Evolutionary conservation across 2,888 invertebrate species (phyloP), one percentile per base, ranked within the genome.

Genomic region (Rhagophthalmus giganteus): DNA sequence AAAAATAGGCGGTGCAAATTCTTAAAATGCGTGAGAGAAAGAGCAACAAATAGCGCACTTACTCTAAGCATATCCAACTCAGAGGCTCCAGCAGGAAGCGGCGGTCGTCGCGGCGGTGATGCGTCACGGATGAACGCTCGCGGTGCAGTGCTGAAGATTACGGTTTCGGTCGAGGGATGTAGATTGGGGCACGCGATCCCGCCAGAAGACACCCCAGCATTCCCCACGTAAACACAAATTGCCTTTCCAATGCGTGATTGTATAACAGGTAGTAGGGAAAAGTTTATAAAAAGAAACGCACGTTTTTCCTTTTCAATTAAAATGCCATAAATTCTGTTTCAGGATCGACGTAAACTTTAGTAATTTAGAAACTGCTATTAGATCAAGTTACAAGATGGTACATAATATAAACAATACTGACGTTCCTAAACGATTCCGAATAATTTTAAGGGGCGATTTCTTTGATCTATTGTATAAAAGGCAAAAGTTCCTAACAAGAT

Each of bases 111-210:
- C 63, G 66, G 64, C 65, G 66, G 64, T 45, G 54, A 48, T 47
- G 65, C 63, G 65, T 65, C 64, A 58, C 66, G 64, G 54, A 54
- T 55, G 64, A 63, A 61, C 56, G 59, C 61, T 63, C 63, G 65
- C 67, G 66, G 62, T 62, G 62, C 63, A 64, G 63, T 65, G 63
- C 42, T 60, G 52, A 51, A 39, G 54, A 51, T 50, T 54, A 60
- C 55, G 38, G 58, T 28, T 38, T 62, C 65, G 31, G 54, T 52
- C 34, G 66, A 68, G 35, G 72, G 68, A 42, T 55, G 65, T 74
- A 75, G 54, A 76, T 63, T 46, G 75, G 71, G 42, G 68, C 69
- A 54, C 76, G 73, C 57, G 72, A 73, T 26, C 74, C 68, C n/a
- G 71, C 67, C 50, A 65, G 61, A 46, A 72, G 68, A 52, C 60